Base-by-base conservation (phyloP, 2,888 invertebrate species). In the Hemistola chrysoprasaria region DNA sequence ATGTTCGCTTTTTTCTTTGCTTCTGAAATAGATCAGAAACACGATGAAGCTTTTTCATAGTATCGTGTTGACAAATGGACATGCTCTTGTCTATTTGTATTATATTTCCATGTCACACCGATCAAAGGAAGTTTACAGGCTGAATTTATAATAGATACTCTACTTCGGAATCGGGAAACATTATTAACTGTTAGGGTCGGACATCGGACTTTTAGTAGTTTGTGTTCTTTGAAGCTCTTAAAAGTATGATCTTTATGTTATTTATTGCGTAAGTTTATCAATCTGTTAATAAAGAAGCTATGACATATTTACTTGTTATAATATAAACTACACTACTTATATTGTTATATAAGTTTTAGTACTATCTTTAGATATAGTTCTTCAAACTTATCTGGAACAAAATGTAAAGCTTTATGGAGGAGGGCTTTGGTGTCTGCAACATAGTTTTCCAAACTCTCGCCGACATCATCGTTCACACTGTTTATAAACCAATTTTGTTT, bases 61-160 rank as follows among this genome's bases (percentile, higher is more conserved):
- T 53, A 47, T 47, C 40, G 53, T 62, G 68, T 64, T 75, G 78
- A 78, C 71, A 76, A 72, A 75, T 73, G 47, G 53, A 48, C 54
- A 50, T 58, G 50, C 50, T 48, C 41, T 40, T 50, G 53, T 60
- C 60, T 57, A 55, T 63, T 58, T 54, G 63, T 66, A 71, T 74
- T 74, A 75, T 74, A 75, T 73, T 72, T 66, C 55, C 48, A 45
- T 40, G 41, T 42, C 29, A 33, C 38, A 34, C 32, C 37, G 43
- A 46, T 43, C 38, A 60, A 71, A 69, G 69, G 70, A 72, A 71
- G 75, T 72, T 71, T 73, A 78, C 78, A 65, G 56, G 55, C 39
- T 57, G 53, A 64, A 75, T 79, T 74, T 73, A 77, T 70, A 48
- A n/a, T n/a, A n/a, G 50, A 50, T 47, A 53, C 38, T 45, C 54